Base-by-base conservation (phyloP, 1,140 invertebrate species). In the Trachymyrmex cornetzi region DNA sequence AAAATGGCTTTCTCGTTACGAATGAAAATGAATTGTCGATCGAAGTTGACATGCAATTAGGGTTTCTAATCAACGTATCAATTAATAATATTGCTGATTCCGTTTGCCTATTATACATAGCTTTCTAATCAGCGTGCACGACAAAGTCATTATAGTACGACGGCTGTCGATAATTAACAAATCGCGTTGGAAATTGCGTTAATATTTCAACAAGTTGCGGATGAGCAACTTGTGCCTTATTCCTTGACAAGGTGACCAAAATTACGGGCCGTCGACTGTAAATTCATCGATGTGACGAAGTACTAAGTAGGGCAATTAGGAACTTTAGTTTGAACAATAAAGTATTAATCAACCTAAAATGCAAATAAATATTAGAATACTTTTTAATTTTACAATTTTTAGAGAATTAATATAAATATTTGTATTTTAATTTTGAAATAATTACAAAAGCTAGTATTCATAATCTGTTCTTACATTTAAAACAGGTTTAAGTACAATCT, bases 11-110 rank as follows among this genome's bases (percentile, higher is more conserved):
- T 67, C 16, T 22, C 34, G 75, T 24, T 34, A 34, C 27, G 57
- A 27, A n/a, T 64, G 85, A 87, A 90, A 90, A 90, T 64, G 64
- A 87, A 82, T 88, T 85, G 67, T 75, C 74, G 61, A 30, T 53
- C 3, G 72, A 30, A 50, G 79, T 85, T 84, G 85, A 75, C 79
- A 66, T 30, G 88, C 85, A 89, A 89, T 90, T 89, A 89, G 85
- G 57, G 88, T 38, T 89, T 87, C 88, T 89, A 89, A 90, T 90
- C 89, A 74, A 85, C 50, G 72, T 44, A 80, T 85, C 88, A 59
- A 87, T 77, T 87, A 89, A 85, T 80, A 87, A 84, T 85, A 89
- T 85, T 69, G 67, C 66, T 64, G 80, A 90, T 89, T 89, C 4
- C 34, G 34, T n/a, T 77, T 57, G 48, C 9, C 24, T 24, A 48